A percentile compares a stretch with the other conserved stretches of the same genome.
Evolutionary conservation across 2,113 vertebrate species (phyloP).

Genomic region (Haemorhous mexicanus): DNA sequence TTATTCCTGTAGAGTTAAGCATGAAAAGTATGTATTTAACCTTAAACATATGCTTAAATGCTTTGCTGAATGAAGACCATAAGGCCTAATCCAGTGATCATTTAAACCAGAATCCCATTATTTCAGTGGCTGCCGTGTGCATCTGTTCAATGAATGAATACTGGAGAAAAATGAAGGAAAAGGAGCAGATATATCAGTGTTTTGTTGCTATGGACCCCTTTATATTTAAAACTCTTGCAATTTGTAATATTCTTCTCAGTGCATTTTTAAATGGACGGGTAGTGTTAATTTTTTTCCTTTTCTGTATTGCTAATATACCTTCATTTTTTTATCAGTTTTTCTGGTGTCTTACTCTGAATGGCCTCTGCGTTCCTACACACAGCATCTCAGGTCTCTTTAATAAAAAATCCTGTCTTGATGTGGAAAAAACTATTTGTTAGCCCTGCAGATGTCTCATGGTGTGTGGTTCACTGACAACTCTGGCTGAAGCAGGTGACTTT

Average conservation of each 20-base stretch:
- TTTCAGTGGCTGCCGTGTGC: neutral
- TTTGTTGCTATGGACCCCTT: neutral
- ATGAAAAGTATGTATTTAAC: conserved; percentile 62
- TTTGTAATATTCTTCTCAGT: neutral
- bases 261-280: neutral
- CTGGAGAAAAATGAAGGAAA: neutral
- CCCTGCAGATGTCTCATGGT: neutral
- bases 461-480: neutral
- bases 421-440: conserved; percentile 11
- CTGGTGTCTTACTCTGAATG: accelerated
- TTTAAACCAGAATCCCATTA: conserved; percentile 55
- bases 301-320: neutral
- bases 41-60: conserved; percentile 67
- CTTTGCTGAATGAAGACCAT: conserved; percentile 66
- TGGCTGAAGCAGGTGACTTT: neutral
- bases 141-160: accelerated
- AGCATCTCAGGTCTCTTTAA: neutral
- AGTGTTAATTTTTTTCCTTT: neutral
- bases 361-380: neutral
- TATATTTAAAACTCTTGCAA: neutral
- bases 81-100: conserved; percentile 62
- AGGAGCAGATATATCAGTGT: neutral
- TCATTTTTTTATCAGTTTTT: neutral
- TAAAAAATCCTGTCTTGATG: neutral
- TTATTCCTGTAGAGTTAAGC: conserved; percentile 61